Base-by-base conservation (phyloP, 2,113 vertebrate genomes). In the Panthera tigris region DNA sequence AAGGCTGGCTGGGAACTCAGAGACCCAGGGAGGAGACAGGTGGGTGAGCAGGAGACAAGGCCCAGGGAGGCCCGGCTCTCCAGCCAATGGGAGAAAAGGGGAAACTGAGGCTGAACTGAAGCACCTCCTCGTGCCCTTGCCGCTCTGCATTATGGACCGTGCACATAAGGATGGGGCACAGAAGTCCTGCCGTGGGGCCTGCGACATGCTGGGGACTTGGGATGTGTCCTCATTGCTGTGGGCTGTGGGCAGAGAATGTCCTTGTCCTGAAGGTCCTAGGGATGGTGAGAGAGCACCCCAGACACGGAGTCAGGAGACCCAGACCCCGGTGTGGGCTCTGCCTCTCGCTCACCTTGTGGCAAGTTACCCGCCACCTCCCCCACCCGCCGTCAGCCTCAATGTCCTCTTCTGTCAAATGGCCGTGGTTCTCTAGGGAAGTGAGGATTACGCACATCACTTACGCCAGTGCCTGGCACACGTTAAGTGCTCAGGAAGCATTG, bases 111-210 rank as follows among this genome's bases (percentile, higher is more conserved):
- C 45, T 4, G 55, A 52, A 61, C 29, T 2, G 23, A 25, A 33
- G 36, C 41, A 33, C 21, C 57, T 68, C 31, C 39, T 10, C 4
- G 31, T 23, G n/a, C 80, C 48, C 66, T 36, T 33, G n/a, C 33
- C 1, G 3, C 83, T 50, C 36, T 23, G 25, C 36, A 3, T 39
- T 16, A 9, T 6, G 39, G 27, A 36, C 71, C 55, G 6, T 3
- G 52, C 68, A 45, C 45, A 45, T 1, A 0, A 33, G 16, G n/a
- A 0, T 2, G 29, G 6, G 21, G 18, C 4, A 3, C 69, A 36
- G 55, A 71, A 6, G 23, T 48, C 29, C 48, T 93, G 12, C 65
- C 27, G 11, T 0, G 0, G 36, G 39, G 48, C 45, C 63, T 68
- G 61, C 27, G 52, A 7, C 68, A n/a, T 19, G 7, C 18, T 50